A percentile compares a stretch with the other conserved stretches of the same genome.
Evolutionary conservation across 2,113 vertebrate species (phyloP).

Genomic region (Rhinolophus ferrumequinum): DNA sequence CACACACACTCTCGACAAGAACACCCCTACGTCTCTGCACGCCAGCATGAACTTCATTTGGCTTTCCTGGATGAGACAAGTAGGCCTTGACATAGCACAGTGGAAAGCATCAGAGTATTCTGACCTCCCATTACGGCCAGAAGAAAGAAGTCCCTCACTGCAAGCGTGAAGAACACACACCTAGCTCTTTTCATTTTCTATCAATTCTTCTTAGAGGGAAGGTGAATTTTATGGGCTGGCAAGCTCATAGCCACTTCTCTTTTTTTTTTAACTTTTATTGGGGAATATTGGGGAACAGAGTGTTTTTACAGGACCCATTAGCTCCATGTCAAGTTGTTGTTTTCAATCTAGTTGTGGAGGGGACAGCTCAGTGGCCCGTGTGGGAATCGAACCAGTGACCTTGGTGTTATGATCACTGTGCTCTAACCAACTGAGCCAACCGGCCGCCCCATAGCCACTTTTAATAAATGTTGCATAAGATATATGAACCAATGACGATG

Average conservation of each 20-base stretch:
- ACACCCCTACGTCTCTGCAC: not conserved
- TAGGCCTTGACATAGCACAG: not conserved
- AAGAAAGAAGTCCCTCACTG: constrained; percentile 42
- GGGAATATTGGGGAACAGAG: too few species aligned
- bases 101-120: not conserved
- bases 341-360: too few species aligned
- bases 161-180: not conserved
- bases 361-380: too few species aligned
- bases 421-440: too few species aligned
- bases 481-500: not conserved
- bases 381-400: too few species aligned
- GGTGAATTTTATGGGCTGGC: not conserved
- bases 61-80: constrained; percentile 34
- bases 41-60: not conserved
- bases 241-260: not conserved
- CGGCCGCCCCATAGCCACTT: not conserved
- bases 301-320: too few species aligned
- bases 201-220: constrained; percentile 6
- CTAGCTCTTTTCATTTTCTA: constrained; percentile 26
- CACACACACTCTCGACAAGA: not conserved
- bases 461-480: not conserved
- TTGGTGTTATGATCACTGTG: too few species aligned
- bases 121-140: not conserved
- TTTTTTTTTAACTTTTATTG: too few species aligned
- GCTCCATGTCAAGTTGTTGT: too few species aligned